A percentile compares a stretch with the other conserved stretches of the same genome.
Evolutionary conservation across 1,140 invertebrate species (phyloP).

Genomic region (Potamilus streckersoni): DNA sequence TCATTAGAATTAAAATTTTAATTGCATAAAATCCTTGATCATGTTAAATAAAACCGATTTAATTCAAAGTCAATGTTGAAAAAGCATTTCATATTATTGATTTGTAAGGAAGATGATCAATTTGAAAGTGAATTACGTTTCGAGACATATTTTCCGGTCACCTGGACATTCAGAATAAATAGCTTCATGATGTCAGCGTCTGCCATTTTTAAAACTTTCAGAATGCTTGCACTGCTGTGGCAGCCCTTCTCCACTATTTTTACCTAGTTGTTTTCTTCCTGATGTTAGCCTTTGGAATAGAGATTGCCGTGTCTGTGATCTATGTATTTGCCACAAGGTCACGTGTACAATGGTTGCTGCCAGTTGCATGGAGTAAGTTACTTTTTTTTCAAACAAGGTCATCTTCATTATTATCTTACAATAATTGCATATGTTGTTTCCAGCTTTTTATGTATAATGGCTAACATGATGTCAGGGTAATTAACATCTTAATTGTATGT

Average conservation of each 20-base stretch:
- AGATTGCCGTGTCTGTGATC: constrained; percentile 35
- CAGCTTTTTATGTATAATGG: background rate
- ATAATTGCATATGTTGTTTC: background rate
- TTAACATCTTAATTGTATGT: background rate
- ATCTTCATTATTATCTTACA: background rate
- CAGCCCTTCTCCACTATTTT: constrained; percentile 39
- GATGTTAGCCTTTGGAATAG: constrained; percentile 42
- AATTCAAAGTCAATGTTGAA: too few relatives aligned
- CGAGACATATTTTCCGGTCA: too few relatives aligned
- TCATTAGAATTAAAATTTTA: too few relatives aligned
- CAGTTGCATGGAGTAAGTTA: constrained; percentile 35
- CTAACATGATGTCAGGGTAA: background rate
- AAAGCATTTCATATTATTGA: too few relatives aligned
- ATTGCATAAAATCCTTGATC: too few relatives aligned
- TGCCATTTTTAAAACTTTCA: constrained; percentile 9
- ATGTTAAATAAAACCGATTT: too few relatives aligned
- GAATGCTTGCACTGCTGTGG: constrained; percentile 34
- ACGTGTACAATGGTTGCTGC: constrained; percentile 26
- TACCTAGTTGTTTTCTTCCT: constrained; percentile 44
- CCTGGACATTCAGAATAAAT: too few relatives aligned
- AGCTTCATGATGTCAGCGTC: too few relatives aligned
- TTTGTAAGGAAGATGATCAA: too few relatives aligned
- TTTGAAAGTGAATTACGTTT: too few relatives aligned
- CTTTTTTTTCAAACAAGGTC: background rate
- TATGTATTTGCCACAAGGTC: constrained; percentile 39